Base-by-base conservation (phyloP, 2,888 invertebrate genomes). In the Heliconius aoede region DNA sequence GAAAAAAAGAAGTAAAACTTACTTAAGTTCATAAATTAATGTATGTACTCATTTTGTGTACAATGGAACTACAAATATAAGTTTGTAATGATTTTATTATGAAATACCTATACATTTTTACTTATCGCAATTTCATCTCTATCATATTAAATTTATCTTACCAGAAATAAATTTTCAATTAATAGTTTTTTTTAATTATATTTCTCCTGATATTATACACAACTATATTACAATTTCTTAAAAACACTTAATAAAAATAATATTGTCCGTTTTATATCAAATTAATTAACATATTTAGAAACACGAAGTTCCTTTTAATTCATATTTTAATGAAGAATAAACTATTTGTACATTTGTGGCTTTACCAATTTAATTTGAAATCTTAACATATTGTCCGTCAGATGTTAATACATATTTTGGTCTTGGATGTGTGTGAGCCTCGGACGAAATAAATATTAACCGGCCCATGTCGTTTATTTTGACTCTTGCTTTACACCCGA, bases 391-490 rank as follows among this genome's bases (percentile, higher is more conserved):
- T 3, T 75, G 40, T n/a, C 87, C 86, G 72, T 46, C 55, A 4
- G 81, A 30, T 1, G 83, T 83, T 26, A 81, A 72, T 30, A 84
- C 51, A 73, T 86, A 87, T 1, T 78, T 83, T 0, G 86, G 87
- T 1, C 86, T 86, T 7, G 76, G 79, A 61, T 88, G 88, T 7
- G 73, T 81, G 73, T 88, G 88, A 1, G 71, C 24, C n/a, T 60
- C 46, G 15, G 60, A 24, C 0, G 72, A 74, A n/a, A 74, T 61
- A 0, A 65, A 79, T 61, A 67, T 76, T 32, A 68, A 82, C 74
- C 58, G 77, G 5, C 84, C 82, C 3, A 80, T 61, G 3, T 58
- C 28, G 55, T 75, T 79, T 46, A 82, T 62, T 65, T 81, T 80
- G 18, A 84, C 69, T 24, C 80, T 60, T 1, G 85, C 86, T 76